Conservation (phyloP, 2,888 invertebrate species). For the Plagiodera versicolora region DNA sequence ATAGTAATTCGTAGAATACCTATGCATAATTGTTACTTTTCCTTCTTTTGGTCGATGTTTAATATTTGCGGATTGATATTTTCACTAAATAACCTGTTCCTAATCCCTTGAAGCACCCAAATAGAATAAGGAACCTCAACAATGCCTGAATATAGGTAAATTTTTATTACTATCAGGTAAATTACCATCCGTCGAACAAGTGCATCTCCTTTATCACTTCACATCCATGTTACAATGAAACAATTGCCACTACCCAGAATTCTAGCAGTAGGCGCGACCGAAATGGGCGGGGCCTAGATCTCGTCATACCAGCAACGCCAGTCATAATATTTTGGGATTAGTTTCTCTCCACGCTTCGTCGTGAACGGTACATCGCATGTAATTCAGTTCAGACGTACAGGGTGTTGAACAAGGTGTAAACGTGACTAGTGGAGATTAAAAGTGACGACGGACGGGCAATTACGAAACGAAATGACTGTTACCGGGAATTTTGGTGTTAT, state of each 20-base stretch:
- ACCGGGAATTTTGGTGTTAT: constrained; percentile 55
- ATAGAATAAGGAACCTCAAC: too few relatives aligned
- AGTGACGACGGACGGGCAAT: background rate
- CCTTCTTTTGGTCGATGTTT: too few relatives aligned
- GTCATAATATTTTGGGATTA: constrained; percentile 43
- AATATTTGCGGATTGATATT: too few relatives aligned
- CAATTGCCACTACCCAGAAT: constrained; percentile 19
- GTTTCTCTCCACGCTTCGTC: constrained; percentile 24
- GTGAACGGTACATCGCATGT: constrained; percentile 1
- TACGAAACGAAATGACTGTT: constrained; percentile 49
- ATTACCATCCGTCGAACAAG: too few relatives aligned
- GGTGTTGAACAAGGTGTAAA: background rate
- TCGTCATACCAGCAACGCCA: constrained; percentile 33
- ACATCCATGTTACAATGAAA: too few relatives aligned
- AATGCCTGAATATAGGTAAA: too few relatives aligned
- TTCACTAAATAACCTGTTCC: too few relatives aligned
- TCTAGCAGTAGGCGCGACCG: constrained; percentile 34
- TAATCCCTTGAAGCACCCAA: too few relatives aligned
- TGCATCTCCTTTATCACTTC: too few relatives aligned
- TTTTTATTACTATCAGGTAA: too few relatives aligned
- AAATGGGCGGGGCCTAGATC: constrained; percentile 20
- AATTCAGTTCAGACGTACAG: background rate
- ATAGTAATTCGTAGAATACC: too few relatives aligned
- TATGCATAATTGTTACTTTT: too few relatives aligned
- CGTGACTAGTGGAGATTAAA: background rate